A percentile compares a stretch with the other conserved stretches of the same genome.
Conservation (phyloP, 2,888 invertebrate species). For the Mesorhabditis sp. region DNA sequence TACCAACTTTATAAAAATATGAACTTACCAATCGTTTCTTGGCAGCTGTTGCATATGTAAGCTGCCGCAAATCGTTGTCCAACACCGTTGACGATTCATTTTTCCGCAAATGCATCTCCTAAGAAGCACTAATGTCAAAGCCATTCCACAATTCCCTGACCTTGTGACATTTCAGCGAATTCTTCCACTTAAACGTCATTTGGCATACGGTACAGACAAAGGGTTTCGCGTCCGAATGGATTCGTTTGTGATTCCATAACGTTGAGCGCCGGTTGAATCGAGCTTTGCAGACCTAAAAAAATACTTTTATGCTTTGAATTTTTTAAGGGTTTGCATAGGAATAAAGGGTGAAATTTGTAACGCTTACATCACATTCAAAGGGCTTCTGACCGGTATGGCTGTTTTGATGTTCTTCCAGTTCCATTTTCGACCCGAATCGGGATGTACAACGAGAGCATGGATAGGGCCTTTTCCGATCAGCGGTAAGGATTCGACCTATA, state of each 20-base stretch:
- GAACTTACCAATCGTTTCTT: constrained; percentile 43
- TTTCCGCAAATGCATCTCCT: constrained; percentile 57
- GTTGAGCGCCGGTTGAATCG: constrained; percentile 58
- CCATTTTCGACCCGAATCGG: constrained; percentile 50
- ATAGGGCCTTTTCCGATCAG: constrained; percentile 55
- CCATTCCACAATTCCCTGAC: constrained; percentile 18
- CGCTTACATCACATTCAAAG: constrained; percentile 55
- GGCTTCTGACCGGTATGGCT: constrained; percentile 56
- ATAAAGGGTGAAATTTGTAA: not conserved
- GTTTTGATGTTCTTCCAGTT: constrained; percentile 58
- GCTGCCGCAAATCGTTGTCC: constrained; percentile 47
- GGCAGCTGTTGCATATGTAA: constrained; percentile 56
- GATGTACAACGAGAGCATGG: constrained; percentile 53
- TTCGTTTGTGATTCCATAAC: constrained; percentile 58
- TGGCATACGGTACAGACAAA: constrained; percentile 56
- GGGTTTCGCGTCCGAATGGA: constrained; percentile 56
- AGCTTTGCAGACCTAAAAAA: constrained; percentile 49
- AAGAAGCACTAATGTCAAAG: constrained; percentile 7
- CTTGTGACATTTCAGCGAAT: constrained; percentile 47
- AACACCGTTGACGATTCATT: constrained; percentile 47
- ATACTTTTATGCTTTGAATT: not conserved
- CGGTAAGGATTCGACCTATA: constrained; percentile 30
- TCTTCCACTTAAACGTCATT: constrained; percentile 59
- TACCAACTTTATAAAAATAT: not conserved
- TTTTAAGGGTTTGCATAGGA: not conserved